These are phyloP conservation scores for Trichonephila clavata DNA, from an alignment of 1,140 invertebrate genomes.

Conservation along the genomic window DNA sequence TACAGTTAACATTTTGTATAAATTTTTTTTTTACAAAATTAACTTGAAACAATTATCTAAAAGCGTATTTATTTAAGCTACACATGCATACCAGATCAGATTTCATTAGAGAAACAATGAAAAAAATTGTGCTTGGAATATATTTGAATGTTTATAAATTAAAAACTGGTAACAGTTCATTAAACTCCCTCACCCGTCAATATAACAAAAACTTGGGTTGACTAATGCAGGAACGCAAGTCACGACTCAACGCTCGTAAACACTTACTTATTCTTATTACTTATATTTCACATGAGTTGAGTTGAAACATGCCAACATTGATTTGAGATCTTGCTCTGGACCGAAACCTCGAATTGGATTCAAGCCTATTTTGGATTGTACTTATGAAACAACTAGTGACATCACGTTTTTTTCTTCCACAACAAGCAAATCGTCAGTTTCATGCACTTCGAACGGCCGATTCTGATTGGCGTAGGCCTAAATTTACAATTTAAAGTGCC, in stretches of 20 bases:
- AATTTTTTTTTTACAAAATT: too few relatives aligned
- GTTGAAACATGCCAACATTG: conserved; percentile 4
- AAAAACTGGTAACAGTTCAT: conserved; percentile 4
- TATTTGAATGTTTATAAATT: background rate
- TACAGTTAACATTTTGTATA: too few relatives aligned
- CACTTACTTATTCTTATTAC: conserved; percentile 16
- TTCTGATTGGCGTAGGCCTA: too few relatives aligned
- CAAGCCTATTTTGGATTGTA: background rate
- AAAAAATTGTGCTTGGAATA: background rate
- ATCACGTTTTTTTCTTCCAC: too few relatives aligned
- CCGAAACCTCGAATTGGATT: background rate
- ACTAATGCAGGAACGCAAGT: conserved; percentile 46
- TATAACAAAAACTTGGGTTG: conserved; percentile 26
- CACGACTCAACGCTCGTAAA: conserved; percentile 58
- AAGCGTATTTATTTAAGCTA: too few relatives aligned
- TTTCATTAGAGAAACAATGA: too few relatives aligned
- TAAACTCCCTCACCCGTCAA: conserved; percentile 35
- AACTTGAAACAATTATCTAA: too few relatives aligned
- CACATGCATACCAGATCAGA: too few relatives aligned
- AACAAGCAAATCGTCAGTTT: too few relatives aligned
- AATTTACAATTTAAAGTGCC: too few relatives aligned
- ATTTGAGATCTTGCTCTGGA: background rate
- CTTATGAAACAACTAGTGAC: too few relatives aligned
- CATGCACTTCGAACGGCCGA: too few relatives aligned
- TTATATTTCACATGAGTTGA: conserved; percentile 17